Base-by-base conservation (phyloP, 2,113 vertebrate genomes). In the Tachycineta bicolor region DNA sequence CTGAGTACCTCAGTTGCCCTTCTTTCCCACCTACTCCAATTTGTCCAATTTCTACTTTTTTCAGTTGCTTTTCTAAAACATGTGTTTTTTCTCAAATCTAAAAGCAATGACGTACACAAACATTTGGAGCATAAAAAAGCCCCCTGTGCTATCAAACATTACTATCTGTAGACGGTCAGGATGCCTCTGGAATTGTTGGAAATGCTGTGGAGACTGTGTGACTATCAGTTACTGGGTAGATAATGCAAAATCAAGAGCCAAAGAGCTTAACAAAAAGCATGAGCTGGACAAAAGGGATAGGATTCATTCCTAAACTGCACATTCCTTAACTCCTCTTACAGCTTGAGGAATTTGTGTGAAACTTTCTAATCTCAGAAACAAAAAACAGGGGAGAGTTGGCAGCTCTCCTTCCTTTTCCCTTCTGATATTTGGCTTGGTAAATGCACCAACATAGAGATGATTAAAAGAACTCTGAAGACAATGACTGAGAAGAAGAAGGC, bases 251-350 rank as follows among this genome's bases (percentile, higher is more conserved):
- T 91, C 74, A 90, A 91, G 56, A 94, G 90, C 75, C 92, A 95
- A 92, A 90, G 14, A 85, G 14, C 69, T 68, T 76, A 95, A 97
- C 89, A 94, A 93, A 96, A 96, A 96, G 41, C 70, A 94, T 67
- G 63, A 97, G n/a, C 56, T 96, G 74, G 94, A 85, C 28, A 76
- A 76, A 83, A 92, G 46, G 90, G 25, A 71, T 10, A 56, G 20
- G 49, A 69, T 39, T 90, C 29, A 83, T 83, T 94, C 29, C 68
- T 50, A 31, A 89, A 94, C 74, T 53, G 33, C 20, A 82, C 52
- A 29, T 91, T 94, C 93, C 53, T 37, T 10, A 37, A 37, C 37
- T 46, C 14, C 41, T 81, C 41, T 29, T 31, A 75, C 26, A 69
- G 16, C 18, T 44, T 60, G 58, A 82, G 53, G 89, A 56, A 63